Conservation (phyloP, 2,797 vertebrate genomes). For the Macropus fuliginosus region DNA sequence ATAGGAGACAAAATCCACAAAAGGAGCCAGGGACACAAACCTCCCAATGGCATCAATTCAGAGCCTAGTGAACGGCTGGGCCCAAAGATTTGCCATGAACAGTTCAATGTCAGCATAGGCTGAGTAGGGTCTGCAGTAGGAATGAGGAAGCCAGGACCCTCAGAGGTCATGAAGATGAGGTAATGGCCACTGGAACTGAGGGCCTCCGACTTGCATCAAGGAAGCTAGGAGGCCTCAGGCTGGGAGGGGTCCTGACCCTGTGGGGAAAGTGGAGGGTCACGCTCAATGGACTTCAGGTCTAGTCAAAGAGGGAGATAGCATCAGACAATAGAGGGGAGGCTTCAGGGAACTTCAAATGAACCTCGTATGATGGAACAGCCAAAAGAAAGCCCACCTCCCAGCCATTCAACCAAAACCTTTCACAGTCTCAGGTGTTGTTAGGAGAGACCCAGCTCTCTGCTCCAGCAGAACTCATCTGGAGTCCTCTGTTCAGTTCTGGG, state of each 20-base stretch:
- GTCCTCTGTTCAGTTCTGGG: no score
- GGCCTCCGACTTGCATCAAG: neutral
- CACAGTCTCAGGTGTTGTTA: no score
- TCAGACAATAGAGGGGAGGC: no score
- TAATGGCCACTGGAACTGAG: neutral
- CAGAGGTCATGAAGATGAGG: neutral
- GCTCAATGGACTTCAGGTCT: neutral
- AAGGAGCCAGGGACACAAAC: no score
- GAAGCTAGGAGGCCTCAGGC: neutral
- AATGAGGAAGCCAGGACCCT: no score
- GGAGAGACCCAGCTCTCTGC: no score
- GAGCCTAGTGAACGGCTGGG: neutral
- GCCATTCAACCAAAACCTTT: neutral
- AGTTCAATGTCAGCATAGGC: neutral
- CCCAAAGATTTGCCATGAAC: no score
- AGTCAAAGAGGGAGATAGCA: neutral
- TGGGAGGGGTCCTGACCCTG: neutral
- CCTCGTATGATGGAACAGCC: no score
- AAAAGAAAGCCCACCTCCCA: neutral
- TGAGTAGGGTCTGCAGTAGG: no score
- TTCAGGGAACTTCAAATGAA: no score
- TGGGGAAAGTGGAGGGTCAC: neutral
- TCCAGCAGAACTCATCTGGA: no score
- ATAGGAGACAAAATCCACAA: neutral
- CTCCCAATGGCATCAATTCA: no score